These are phyloP conservation scores for Parapsyche elsis DNA, from an alignment of 1,140 invertebrate species.

Conservation along the genomic window DNA sequence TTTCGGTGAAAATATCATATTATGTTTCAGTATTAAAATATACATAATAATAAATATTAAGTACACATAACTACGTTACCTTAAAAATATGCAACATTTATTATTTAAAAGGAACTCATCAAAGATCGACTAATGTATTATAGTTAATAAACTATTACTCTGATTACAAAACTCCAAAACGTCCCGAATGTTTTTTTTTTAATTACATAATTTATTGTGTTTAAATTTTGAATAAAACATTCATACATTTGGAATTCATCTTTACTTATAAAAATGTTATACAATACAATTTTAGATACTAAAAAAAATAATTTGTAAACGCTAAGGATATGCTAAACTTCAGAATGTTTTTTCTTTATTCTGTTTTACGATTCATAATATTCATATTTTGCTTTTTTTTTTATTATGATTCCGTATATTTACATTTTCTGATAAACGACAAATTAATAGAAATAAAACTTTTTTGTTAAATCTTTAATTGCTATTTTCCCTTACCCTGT, in stretches of 20 bases:
- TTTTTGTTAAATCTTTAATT: neutral
- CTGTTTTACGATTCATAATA: neutral
- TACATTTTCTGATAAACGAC: neutral
- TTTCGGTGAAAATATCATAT: constrained; percentile 35
- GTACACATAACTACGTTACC: constrained; percentile 37
- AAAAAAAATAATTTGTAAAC: neutral
- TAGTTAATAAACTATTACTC: constrained; percentile 24
- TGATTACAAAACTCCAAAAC: constrained; percentile 12
- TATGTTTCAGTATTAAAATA: constrained; percentile 39
- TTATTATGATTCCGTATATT: neutral
- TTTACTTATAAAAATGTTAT: no score
- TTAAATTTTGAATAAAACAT: neutral
- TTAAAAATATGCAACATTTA: constrained; percentile 56
- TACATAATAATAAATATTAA: constrained; percentile 44
- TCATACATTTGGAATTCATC: neutral
- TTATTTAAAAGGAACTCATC: constrained; percentile 55
- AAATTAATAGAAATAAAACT: neutral
- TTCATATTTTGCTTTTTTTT: neutral
- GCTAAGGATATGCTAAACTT: constrained; percentile 15
- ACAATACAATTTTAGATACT: no score
- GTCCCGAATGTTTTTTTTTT: neutral
- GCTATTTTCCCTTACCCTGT: constrained; percentile 13
- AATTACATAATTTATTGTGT: neutral
- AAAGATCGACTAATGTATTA: constrained; percentile 51
- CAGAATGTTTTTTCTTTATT: neutral